Evolutionary conservation across 1,140 invertebrate genomes (phyloP), one percentile per base, ranked within the genome.

Genomic region (Hormaphis cornu): DNA sequence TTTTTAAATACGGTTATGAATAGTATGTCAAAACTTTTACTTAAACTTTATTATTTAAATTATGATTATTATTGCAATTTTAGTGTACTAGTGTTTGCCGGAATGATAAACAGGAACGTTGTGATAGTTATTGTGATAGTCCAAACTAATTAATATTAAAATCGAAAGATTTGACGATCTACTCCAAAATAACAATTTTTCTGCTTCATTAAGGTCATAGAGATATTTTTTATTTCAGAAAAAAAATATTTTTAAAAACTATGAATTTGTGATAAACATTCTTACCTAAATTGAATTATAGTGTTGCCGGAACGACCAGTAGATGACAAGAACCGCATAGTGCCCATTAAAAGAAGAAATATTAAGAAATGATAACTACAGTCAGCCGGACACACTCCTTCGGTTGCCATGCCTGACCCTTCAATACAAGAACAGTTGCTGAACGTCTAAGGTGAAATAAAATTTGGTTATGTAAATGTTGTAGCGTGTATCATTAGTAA

Each of bases 401-500:
- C 70, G 0, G 59, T 58, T 20, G 72, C 75, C 8, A 42, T 71
- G 0, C 72, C 70, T 33, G n/a, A 33, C 33, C 46, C 71, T 8
- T 61, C 50, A 1, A 75, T 71, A 54, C 76, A 76, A 12, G 54
- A 69, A 48, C 76, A 76, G 50, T 75, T 76, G 22, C 69, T 77
- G 72, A 78, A 83, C 10, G 80, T 72, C 78, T 81, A 50, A 2
- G 73, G n/a, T n/a, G n/a, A n/a, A 72, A 30, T n/a, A n/a, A n/a
- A n/a, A n/a, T n/a, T n/a, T n/a, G n/a, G n/a, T n/a, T n/a, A n/a
- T n/a, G n/a, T n/a, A n/a, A n/a, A n/a, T n/a, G n/a, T n/a, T n/a
- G n/a, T n/a, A n/a, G n/a, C n/a, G n/a, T n/a, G n/a, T n/a, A n/a
- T n/a, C n/a, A n/a, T n/a, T n/a, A n/a, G n/a, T n/a, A n/a, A n/a